phyloP scores from a whole-genome alignment of 2,113 vertebrate genomes.

The Ammodramus savannarum region DNA sequence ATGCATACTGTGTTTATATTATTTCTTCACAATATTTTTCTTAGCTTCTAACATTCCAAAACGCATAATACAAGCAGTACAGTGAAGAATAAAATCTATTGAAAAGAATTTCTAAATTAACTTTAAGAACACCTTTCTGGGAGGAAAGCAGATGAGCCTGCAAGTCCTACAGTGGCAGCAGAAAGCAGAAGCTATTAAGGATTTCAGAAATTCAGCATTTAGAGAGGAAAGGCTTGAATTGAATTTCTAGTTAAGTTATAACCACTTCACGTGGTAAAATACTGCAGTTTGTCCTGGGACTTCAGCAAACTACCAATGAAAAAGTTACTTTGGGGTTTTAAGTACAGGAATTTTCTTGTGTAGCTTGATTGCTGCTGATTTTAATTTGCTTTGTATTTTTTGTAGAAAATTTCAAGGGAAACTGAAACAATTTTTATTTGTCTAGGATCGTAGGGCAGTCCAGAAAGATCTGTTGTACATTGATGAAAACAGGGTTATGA shows the following conservation, averaged over 20 bases:
- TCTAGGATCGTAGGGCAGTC: slow-evolving; percentile 83
- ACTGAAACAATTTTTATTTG: slow-evolving; percentile 3
- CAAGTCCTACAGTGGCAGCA: background rate
- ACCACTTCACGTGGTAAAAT: background rate
- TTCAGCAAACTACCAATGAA: background rate
- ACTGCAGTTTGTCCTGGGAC: background rate
- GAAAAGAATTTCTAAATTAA: background rate
- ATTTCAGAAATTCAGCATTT: background rate
- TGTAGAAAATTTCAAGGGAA: background rate
- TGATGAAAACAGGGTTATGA: slow-evolving; percentile 89
- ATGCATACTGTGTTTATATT: background rate
- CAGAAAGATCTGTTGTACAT: slow-evolving; percentile 93
- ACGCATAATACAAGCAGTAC: background rate
- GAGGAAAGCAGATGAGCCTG: background rate
- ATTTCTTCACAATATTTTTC: background rate
- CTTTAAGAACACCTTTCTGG: background rate
- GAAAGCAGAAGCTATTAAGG: background rate
- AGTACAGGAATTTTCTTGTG: background rate
- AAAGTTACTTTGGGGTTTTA: background rate
- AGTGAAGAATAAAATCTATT: background rate
- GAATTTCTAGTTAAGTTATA: background rate
- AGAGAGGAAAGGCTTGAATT: no score
- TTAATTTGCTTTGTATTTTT: background rate
- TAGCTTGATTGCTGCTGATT: background rate
- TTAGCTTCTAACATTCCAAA: background rate